phyloP scores from a whole-genome alignment of 2,113 vertebrate genomes.

The Gadus macrocephalus region DNA sequence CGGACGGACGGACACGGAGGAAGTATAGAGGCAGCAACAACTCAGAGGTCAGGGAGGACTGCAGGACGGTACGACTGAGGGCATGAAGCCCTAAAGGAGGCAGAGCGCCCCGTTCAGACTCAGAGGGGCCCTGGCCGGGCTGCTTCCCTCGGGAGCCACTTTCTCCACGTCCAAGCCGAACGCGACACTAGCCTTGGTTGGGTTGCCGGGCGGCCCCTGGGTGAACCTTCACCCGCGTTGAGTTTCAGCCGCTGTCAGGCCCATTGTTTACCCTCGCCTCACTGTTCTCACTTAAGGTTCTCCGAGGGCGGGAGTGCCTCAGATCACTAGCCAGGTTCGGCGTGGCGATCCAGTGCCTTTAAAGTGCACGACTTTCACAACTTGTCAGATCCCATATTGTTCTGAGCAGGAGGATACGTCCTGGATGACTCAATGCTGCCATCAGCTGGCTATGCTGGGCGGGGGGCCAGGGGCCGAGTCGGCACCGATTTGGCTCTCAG shows the following conservation, averaged over 20 bases:
- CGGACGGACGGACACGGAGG: no score
- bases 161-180: background rate
- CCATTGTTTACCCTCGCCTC: background rate
- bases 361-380: slow-evolving; percentile 4
- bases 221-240: background rate
- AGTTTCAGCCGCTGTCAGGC: background rate
- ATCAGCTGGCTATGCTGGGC: slow-evolving; percentile 53
- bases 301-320: background rate
- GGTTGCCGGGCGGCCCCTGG: background rate
- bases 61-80: no score
- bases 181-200: background rate
- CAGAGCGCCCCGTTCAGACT: no score
- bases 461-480: background rate
- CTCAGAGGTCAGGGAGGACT: no score
- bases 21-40: no score
- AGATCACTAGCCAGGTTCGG: background rate
- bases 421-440: slow-evolving; percentile 57
- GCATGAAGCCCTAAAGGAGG: no score
- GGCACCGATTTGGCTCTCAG: no score
- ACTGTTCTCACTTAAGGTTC: background rate
- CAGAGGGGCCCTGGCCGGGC: no score
- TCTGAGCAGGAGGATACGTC: slow-evolving; percentile 16
- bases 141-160: no score
- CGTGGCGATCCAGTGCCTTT: background rate
- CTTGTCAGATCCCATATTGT: slow-evolving; percentile 25